Base-by-base conservation (phyloP, 2,888 invertebrate species). In the Hypercompe scribonia region DNA sequence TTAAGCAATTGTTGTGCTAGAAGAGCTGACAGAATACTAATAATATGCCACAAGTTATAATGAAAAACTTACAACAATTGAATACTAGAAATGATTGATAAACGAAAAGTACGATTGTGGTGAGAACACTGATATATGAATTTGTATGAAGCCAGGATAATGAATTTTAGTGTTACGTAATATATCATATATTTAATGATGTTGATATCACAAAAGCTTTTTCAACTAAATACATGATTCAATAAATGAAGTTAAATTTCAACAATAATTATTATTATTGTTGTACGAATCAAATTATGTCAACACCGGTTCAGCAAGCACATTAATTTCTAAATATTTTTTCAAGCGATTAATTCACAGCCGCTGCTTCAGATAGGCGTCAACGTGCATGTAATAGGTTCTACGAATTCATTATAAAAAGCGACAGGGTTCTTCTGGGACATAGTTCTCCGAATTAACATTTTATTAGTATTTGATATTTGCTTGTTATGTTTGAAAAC, bases 301-400 rank as follows among this genome's bases (percentile, higher is more conserved):
- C 31, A 34, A 39, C 33, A 69, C 69, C 58, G 42, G 69, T 67
- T 58, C 34, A 67, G 36, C 73, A 46, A 18, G 10, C n/a, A 31
- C 33, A 61, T 63, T 31, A 36, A 74, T 54, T 70, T 74, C 63
- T 67, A 68, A 71, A 68, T 65, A 61, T 74, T 64, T 68, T 65
- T 33, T 71, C 58, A 61, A 65, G 74, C 74, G 74, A 61, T 71
- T 74, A 71, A 74, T 74, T 68, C 61, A 46, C 71, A 65, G 68
- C 61, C 74, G 61, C 65, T 65, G 74, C 42, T 71, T 67, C 70
- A 68, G 66, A 70, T 74, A 39, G 67, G 31, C 65, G 65, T 71
- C 68, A 71, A 71, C 64, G 65, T 71, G 71, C 74, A 65, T 71
- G n/a, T 71, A 65, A 74, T 71, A 71, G 74, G 71, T 58, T 74